Conservation (phyloP, 2,113 vertebrate genomes). For the Sciurus niger region DNA sequence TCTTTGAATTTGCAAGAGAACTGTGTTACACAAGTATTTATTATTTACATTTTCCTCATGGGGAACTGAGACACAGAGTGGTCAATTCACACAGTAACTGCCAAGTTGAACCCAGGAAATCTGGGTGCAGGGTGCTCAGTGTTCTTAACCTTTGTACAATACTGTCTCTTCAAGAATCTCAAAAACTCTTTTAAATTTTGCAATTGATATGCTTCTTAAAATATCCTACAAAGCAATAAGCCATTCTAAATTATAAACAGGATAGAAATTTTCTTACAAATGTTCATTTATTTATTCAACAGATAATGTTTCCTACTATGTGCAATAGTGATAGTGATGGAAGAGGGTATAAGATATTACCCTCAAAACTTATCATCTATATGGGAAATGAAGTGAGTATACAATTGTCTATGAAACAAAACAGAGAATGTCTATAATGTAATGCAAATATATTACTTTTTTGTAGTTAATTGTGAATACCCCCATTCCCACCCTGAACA, state of each 20-base stretch:
- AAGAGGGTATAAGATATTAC: neutral
- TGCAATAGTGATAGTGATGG: neutral
- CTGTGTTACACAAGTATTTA: neutral
- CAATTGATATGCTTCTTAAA: neutral
- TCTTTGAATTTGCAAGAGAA: neutral
- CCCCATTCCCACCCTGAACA: neutral
- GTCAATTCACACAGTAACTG: neutral
- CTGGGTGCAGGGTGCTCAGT: neutral
- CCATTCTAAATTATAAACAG: neutral
- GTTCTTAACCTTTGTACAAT: neutral
- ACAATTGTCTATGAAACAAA: neutral
- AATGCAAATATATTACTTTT: neutral
- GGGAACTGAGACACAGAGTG: neutral
- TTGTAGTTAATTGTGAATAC: neutral
- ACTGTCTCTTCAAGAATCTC: neutral
- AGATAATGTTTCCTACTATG: neutral
- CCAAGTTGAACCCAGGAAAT: neutral
- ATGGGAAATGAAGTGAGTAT: neutral
- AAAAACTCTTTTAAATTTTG: neutral
- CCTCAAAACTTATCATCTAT: neutral
- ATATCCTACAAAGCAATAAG: neutral
- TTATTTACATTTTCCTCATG: neutral
- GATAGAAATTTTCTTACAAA: neutral
- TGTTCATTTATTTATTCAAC: slow-evolving; percentile 14
- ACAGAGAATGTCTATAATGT: neutral